phyloP scores from a whole-genome alignment of 2,797 vertebrate genomes.

The Sphaeramia orbicularis region DNA sequence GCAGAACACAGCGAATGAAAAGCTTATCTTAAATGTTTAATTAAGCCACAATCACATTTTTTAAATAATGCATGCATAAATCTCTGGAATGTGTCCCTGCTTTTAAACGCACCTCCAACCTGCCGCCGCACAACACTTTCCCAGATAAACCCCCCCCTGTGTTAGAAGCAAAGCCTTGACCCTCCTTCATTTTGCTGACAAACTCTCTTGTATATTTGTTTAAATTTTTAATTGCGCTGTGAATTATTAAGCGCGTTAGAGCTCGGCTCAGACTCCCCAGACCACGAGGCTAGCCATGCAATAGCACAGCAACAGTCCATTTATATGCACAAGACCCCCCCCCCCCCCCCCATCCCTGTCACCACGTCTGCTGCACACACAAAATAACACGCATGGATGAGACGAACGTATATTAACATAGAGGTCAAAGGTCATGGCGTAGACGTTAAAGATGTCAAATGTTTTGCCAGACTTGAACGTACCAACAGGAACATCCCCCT shows the following conservation, averaged over 20 bases:
- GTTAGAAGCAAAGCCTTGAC: slow-evolving; percentile 34
- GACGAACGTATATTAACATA: slow-evolving; percentile 14
- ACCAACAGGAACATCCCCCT: slow-evolving; percentile 12
- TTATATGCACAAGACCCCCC: slow-evolving; percentile 21
- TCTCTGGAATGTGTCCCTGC: slow-evolving; percentile 45
- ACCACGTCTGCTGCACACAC: neutral
- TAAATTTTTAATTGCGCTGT: slow-evolving; percentile 74
- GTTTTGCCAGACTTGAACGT: slow-evolving; percentile 5
- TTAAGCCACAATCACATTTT: slow-evolving; percentile 50
- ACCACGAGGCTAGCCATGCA: slow-evolving; percentile 49
- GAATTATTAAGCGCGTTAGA: slow-evolving; percentile 70
- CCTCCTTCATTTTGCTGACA: slow-evolving; percentile 66
- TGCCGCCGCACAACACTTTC: slow-evolving; percentile 16
- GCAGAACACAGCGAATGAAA: slow-evolving; percentile 42
- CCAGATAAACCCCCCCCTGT: slow-evolving; percentile 38
- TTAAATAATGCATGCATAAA: slow-evolving; percentile 68
- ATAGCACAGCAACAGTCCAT: slow-evolving; percentile 47
- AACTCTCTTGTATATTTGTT: slow-evolving; percentile 69
- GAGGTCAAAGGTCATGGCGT: neutral
- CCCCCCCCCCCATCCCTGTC: slow-evolving; percentile 6
- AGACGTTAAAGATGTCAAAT: slow-evolving; percentile 10
- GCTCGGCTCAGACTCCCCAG: slow-evolving; percentile 37
- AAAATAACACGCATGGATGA: slow-evolving; percentile 10
- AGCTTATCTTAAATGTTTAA: slow-evolving; percentile 69
- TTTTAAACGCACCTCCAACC: slow-evolving; percentile 30